Evolutionary conservation across 2,113 vertebrate genomes (phyloP), one percentile per base, ranked within the genome.

Genomic region (Sylvietta virens): DNA sequence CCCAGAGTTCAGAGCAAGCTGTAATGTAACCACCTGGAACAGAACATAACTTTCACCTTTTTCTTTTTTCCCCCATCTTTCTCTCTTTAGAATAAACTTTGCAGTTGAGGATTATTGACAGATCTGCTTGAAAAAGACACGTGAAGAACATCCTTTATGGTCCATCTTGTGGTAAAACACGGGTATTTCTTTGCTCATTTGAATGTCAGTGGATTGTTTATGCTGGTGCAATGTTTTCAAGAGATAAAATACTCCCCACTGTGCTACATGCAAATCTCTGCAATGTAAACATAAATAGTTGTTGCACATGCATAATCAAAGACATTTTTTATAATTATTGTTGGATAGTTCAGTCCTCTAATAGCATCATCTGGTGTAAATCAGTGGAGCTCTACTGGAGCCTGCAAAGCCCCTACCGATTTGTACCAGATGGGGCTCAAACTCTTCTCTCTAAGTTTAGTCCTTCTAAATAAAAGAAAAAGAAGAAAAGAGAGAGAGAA

Each of bases 231-330:
- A 97, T 97, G 95, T 97, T 97, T 95, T 92, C 88, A 92, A 94
- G 95, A 96, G 96, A 96, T 97, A 96, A 97, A 97, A 96, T 97
- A 76, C 96, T 97, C 95, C 96, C 96, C 88, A 94, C 97, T 96
- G 96, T 95, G 96, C 95, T 95, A 91, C 93, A 86, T 87, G 78
- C 65, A 95, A 96, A 94, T 97, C 78, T 94, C 90, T 76, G 90
- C 83, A 91, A 93, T 93, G 81, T 96, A 94, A 95, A 93, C 79
- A 94, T 91, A 74, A 94, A 89, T 81, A 74, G 86, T 79, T 95
- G 78, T 70, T 95, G 95, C 66, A 82, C 48, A 81, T 48, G 91
- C 79, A 83, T 90, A 94, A 90, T 95, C 73, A 97, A 88, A 96
- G 82, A 44, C 62, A 30, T 17, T 93, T 97, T 95, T 76, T 86